Percentiles rank a stretch among this genome's conserved stretches.
These are phyloP conservation scores for Peromyscus attwateri DNA, from an alignment of 2,797 vertebrate species.

Conservation along the genomic window DNA sequence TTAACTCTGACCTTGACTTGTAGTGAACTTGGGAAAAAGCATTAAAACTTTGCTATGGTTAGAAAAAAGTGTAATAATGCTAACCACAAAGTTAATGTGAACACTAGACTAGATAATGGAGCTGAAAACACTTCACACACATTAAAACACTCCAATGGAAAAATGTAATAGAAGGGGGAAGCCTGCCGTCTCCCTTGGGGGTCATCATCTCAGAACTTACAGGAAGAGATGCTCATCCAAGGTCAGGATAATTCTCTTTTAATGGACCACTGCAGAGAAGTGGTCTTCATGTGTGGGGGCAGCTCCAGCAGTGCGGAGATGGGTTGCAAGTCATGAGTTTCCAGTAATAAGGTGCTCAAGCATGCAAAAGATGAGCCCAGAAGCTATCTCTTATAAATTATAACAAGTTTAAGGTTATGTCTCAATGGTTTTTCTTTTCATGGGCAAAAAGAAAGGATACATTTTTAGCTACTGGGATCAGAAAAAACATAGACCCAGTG, in stretches of 20 bases:
- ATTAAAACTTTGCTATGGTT: conserved; percentile 15
- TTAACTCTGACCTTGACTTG: neutral
- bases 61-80: neutral
- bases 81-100: conserved; percentile 32
- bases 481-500: neutral
- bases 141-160: conserved; percentile 53
- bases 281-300: neutral
- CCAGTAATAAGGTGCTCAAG: conserved; percentile 55
- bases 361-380: neutral
- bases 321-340: neutral
- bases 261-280: conserved; percentile 39
- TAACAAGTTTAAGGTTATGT: conserved; percentile 23
- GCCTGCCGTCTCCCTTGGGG: neutral
- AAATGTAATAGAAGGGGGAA: conserved; percentile 53
- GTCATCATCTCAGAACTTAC: conserved; percentile 62
- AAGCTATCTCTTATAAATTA: conserved; percentile 42
- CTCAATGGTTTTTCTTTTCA: neutral
- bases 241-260: conserved; percentile 43
- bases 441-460: conserved; percentile 26
- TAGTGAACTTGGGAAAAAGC: conserved; percentile 47
- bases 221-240: conserved; percentile 52
- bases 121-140: conserved; percentile 49
- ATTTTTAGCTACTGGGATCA: neutral
- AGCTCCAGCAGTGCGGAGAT: neutral
- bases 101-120: conserved; percentile 53